These are phyloP conservation scores for Nannoperca obscura DNA, from an alignment of 2,797 vertebrate genomes.

Conservation along the genomic window DNA sequence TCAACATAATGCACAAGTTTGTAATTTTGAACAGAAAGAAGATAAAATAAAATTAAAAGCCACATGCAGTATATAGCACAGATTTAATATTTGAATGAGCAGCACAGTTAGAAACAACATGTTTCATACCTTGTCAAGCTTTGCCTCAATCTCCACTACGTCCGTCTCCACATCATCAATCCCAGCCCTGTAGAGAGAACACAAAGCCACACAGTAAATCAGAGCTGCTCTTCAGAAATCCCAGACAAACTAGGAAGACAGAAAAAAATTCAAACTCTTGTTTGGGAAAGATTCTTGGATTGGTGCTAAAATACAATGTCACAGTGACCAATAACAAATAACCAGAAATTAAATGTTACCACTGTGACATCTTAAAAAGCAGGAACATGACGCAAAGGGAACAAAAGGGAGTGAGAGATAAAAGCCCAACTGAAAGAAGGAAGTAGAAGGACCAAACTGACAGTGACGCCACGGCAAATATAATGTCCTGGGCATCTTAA, in stretches of 20 bases:
- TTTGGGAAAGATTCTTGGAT: constrained; percentile 37
- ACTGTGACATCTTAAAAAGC: neutral
- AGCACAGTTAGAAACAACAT: neutral
- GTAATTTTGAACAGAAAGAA: neutral
- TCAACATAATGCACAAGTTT: neutral
- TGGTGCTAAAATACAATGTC: constrained; percentile 30
- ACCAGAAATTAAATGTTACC: neutral
- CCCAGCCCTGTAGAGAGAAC: constrained; percentile 88
- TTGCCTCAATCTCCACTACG: constrained; percentile 96
- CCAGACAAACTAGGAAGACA: neutral
- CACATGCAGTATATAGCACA: neutral
- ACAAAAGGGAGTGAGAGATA: constrained; percentile 1
- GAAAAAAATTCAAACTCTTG: constrained; percentile 32
- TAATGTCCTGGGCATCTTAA: neutral
- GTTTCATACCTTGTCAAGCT: constrained; percentile 93
- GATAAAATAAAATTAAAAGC: neutral
- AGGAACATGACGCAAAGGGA: neutral
- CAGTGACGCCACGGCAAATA: neutral
- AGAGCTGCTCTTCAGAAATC: constrained; percentile 29
- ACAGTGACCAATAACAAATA: constrained; percentile 22
- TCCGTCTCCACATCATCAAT: constrained; percentile 98
- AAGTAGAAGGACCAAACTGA: neutral
- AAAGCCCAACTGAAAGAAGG: neutral
- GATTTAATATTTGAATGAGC: constrained; percentile 12
- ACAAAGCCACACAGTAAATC: constrained; percentile 56